phyloP scores from a whole-genome alignment of 1,140 invertebrate species.

The Pissodes strobi region DNA sequence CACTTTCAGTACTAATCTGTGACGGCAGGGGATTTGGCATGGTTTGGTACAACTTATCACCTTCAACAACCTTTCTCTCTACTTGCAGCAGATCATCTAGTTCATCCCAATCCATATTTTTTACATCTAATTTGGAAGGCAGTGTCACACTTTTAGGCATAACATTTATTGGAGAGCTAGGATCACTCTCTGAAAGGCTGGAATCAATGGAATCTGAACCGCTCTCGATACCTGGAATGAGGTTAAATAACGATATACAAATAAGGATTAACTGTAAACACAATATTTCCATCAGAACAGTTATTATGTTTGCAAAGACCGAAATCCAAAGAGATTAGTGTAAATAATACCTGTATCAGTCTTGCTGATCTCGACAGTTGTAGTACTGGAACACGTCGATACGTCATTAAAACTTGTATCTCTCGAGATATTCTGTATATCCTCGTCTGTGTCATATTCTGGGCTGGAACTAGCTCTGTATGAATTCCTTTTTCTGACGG shows the following conservation, averaged over 20 bases:
- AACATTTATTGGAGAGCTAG: slow-evolving; percentile 35
- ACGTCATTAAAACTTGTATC: slow-evolving; percentile 53
- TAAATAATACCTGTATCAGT: slow-evolving; percentile 19
- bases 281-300: neutral
- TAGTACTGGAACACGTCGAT: slow-evolving; percentile 44
- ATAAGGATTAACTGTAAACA: neutral
- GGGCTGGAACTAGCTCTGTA: slow-evolving; percentile 57
- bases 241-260: neutral
- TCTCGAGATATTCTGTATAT: slow-evolving; percentile 49
- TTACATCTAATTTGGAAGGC: slow-evolving; percentile 70
- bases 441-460: slow-evolving; percentile 53
- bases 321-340: neutral
- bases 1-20: slow-evolving; percentile 57
- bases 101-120: slow-evolving; percentile 71
- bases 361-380: slow-evolving; percentile 40
- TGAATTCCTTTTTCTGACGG: slow-evolving; percentile 71
- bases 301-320: neutral
- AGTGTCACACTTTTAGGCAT: slow-evolving; percentile 63
- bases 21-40: slow-evolving; percentile 70
- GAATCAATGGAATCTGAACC: slow-evolving; percentile 43
- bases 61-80: slow-evolving; percentile 67
- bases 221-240: slow-evolving; percentile 44
- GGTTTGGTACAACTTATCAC: slow-evolving; percentile 72
- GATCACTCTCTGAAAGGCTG: slow-evolving; percentile 38
- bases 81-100: slow-evolving; percentile 71